Base-by-base conservation (phyloP, 2,113 vertebrate species). In the Otus sunia region DNA sequence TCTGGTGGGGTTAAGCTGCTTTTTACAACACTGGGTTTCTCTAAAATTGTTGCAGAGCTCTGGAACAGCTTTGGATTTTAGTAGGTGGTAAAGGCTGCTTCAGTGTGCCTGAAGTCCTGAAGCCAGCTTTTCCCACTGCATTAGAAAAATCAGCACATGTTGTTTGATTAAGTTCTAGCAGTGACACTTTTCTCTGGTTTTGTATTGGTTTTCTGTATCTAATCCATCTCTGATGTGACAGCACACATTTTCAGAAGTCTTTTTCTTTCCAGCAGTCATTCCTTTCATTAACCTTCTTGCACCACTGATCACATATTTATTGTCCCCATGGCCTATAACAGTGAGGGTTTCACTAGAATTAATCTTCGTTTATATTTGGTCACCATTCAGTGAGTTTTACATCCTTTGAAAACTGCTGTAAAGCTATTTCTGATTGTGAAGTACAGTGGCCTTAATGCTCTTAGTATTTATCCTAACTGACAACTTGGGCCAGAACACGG, bases 221-320 rank as follows among this genome's bases (percentile, higher is more conserved):
- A 90, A 96, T 96, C 92, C 93, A 72, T 19, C 34, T 53, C 92
- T 58, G 75, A 93, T 63, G 91, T 88, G 96, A 97, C 94, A 97
- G 86, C 96, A 73, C 80, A 8, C 26, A 67, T 72, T 92, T 81
- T 93, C 63, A 88, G 64, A 37, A 88, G 72, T 18, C 69, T 80
- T 81, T 89, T 37, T 52, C 72, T 14, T 85, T 75, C 76, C 91
- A 96, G 80, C 88, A 94, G 92, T 72, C 86, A 60, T 93, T 96
- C 90, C 93, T 90, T 95, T 97, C 97, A 96, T 97, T 96, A 97
- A 97, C 97, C 96, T 97, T 97, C 97, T 97, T 98, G 98, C 98
- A 88, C 98, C 97, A 94, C 58, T 98, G 98, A 98, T 98, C 98
- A 98, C 97, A 98, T 93, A 86, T 83, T 97, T 94, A 55, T 95